phyloP scores from a whole-genome alignment of 1,140 invertebrate genomes.

The Ooceraea biroi region DNA sequence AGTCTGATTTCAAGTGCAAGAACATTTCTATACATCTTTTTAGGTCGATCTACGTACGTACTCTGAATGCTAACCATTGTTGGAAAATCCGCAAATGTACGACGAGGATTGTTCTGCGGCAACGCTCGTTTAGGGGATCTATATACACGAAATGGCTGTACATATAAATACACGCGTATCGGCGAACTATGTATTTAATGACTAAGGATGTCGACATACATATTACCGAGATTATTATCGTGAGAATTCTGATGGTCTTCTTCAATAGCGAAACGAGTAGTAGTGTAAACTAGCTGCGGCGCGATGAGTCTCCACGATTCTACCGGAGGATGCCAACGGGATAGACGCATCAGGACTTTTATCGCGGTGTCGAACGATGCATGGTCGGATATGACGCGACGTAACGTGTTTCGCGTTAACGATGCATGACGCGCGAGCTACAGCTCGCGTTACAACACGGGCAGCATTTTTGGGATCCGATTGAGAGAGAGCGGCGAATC shows the following conservation, averaged over 20 bases:
- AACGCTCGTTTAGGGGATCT: conserved; percentile 19
- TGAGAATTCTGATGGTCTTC: conserved; percentile 48
- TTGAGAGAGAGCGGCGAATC: background rate
- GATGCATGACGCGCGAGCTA: conserved; percentile 39
- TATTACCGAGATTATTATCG: conserved; percentile 39
- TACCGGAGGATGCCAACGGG: background rate
- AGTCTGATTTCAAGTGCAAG: too few species aligned
- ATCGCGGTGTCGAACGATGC: conserved; percentile 24
- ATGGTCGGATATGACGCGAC: conserved; percentile 15
- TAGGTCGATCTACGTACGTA: too few species aligned
- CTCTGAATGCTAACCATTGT: too few species aligned
- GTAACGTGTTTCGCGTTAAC: conserved; percentile 38
- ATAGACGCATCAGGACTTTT: conserved; percentile 33
- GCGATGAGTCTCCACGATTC: conserved; percentile 23
- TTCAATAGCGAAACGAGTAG: conserved; percentile 37
- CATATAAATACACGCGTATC: conserved; percentile 46
- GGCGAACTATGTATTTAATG: conserved; percentile 41
- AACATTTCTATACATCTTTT: background rate
- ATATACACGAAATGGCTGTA: conserved; percentile 40
- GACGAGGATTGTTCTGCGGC: conserved; percentile 14
- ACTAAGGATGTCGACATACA: conserved; percentile 12
- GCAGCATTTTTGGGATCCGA: conserved; percentile 13
- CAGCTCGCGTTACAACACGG: too few species aligned
- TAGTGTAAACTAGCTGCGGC: conserved; percentile 39
- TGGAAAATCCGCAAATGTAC: background rate